A percentile compares a stretch with the other conserved stretches of the same genome.
phyloP scores from a whole-genome alignment of 2,113 vertebrate species.

The Columbina picui region DNA sequence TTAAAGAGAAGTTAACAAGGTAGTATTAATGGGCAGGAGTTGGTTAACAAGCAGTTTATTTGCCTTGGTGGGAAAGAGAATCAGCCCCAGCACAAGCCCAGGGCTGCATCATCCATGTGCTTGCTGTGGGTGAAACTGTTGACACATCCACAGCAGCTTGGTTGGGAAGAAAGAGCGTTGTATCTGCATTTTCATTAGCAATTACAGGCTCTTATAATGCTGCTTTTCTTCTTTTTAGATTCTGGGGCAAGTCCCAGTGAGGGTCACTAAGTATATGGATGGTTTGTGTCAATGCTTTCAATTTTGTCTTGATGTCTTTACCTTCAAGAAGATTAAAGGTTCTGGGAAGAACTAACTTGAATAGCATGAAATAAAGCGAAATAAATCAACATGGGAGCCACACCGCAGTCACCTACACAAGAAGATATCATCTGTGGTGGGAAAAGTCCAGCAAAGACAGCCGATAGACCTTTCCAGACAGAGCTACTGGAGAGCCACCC shows the following conservation, averaged over 20 bases:
- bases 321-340: not conserved
- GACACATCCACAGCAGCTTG: not conserved
- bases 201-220: not conserved
- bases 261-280: not conserved
- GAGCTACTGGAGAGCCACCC: not conserved
- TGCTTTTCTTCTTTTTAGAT: not conserved
- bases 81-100: accelerated
- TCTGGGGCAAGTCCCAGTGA: not conserved
- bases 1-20: not conserved
- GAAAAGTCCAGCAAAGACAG: not conserved
- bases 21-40: not conserved
- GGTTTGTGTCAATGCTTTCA: not conserved
- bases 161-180: not conserved
- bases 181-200: not conserved
- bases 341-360: not conserved
- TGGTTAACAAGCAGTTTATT: not conserved
- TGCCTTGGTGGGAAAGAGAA: not conserved
- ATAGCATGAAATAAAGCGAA: not conserved
- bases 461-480: not conserved
- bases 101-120: not conserved
- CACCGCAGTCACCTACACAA: not conserved
- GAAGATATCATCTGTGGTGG: not conserved
- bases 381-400: not conserved
- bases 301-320: not conserved
- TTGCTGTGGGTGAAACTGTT: not conserved